A percentile compares a stretch with the other conserved stretches of the same genome.
These are phyloP conservation scores for Garrulus glandarius DNA, from an alignment of 2,797 vertebrate species.

Conservation along the genomic window DNA sequence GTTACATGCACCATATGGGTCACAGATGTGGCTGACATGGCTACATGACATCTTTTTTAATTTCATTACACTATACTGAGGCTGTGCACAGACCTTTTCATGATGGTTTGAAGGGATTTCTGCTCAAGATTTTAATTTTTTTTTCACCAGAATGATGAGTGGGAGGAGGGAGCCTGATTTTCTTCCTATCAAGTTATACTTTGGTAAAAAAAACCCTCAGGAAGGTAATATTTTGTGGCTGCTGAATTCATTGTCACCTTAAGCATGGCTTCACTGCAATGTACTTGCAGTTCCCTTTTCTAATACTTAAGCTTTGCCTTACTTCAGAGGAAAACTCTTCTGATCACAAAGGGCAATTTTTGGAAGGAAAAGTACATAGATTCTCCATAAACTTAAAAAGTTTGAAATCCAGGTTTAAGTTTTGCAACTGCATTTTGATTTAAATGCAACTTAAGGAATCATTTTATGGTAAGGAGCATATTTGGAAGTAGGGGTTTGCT, in stretches of 20 bases:
- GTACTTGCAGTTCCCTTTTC: not conserved
- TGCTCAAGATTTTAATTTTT: not conserved
- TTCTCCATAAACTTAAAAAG: not conserved
- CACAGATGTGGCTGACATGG: conserved; percentile 75
- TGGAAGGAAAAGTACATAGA: not conserved
- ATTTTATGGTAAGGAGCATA: not conserved
- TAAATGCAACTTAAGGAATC: not conserved
- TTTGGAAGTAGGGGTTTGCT: not conserved
- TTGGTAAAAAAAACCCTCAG: not conserved
- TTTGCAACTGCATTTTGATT: not conserved
- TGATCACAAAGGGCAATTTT: not conserved
- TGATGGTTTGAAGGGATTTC: conserved; percentile 18
- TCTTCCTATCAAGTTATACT: conserved; percentile 15
- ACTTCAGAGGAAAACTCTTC: not conserved
- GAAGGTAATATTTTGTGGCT: not conserved
- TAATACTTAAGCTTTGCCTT: not conserved
- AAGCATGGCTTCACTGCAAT: not conserved
- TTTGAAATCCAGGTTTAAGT: not conserved
- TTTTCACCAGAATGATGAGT: not conserved
- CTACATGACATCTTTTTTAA: conserved; percentile 69
- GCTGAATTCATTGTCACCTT: conserved; percentile 17
- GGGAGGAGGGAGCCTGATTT: not conserved
- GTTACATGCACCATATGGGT: conserved; percentile 74
- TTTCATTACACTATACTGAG: conserved; percentile 53
- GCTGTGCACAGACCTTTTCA: conserved; percentile 34